Conservation (phyloP, 2,797 vertebrate genomes). For the Enteromius argenteus region DNA sequence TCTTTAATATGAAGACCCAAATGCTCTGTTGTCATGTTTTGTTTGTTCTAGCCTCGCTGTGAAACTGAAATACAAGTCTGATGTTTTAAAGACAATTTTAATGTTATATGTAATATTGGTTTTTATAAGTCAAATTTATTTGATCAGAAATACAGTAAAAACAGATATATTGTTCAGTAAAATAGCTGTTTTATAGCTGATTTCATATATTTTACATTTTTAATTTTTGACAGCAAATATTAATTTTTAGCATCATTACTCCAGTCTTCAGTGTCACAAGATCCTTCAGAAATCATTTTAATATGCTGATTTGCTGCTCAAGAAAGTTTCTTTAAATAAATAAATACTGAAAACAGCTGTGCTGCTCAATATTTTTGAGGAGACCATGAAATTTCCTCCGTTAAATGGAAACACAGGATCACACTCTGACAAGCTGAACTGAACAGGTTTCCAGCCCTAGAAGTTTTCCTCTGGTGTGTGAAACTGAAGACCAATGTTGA, state of each 20-base stretch:
- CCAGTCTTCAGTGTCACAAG: neutral
- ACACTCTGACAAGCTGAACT: conserved; percentile 81
- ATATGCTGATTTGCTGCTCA: no score
- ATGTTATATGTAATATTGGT: no score
- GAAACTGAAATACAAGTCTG: conserved; percentile 84
- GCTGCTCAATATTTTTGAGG: neutral
- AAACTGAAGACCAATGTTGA: conserved; percentile 86
- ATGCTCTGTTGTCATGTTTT: conserved; percentile 83
- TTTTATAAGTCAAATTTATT: no score
- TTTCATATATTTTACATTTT: no score
- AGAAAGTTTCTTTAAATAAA: neutral
- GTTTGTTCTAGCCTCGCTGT: conserved; percentile 83
- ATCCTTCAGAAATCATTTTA: neutral
- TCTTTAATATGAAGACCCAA: neutral
- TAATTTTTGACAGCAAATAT: neutral
- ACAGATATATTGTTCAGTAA: no score
- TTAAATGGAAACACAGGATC: conserved; percentile 81
- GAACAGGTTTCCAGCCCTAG: conserved; percentile 84
- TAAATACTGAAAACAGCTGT: no score
- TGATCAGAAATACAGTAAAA: no score
- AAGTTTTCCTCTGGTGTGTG: conserved; percentile 90
- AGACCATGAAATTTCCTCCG: neutral
- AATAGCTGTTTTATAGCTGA: no score
- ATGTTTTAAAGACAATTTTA: no score
- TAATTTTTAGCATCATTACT: neutral